Conservation (phyloP, 37 sponge, comb jelly and placozoan species). For the Hexactinellida sp. region DNA sequence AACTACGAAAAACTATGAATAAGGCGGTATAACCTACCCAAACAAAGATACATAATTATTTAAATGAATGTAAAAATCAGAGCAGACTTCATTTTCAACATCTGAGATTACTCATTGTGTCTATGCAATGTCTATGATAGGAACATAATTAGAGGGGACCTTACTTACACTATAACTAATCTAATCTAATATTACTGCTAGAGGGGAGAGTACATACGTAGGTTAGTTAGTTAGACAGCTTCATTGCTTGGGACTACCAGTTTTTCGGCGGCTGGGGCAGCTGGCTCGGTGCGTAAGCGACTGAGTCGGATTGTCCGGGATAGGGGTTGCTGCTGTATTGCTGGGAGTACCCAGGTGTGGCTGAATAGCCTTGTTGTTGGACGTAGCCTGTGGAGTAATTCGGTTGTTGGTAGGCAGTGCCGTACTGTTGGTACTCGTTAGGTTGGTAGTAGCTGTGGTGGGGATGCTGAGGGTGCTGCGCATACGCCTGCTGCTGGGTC, state of each 20-base stretch:
- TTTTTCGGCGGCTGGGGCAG: neutral
- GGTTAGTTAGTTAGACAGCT: neutral
- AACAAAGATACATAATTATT: too few relatives aligned
- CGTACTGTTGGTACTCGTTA: neutral
- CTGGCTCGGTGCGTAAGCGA: neutral
- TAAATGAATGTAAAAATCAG: too few relatives aligned
- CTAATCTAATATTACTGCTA: neutral
- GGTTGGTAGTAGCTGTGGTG: neutral
- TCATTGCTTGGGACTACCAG: neutral
- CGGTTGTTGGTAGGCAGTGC: neutral
- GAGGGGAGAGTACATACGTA: neutral
- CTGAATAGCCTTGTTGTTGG: neutral
- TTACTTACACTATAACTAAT: neutral
- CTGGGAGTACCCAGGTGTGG: neutral
- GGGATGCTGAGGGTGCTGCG: too few relatives aligned
- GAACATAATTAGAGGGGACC: neutral
- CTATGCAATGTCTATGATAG: neutral
- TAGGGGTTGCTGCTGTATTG: neutral
- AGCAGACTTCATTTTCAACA: neutral
- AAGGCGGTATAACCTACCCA: too few relatives aligned
- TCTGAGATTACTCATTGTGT: neutral
- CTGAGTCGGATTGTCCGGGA: neutral
- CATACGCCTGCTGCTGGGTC: neutral
- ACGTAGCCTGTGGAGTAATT: neutral
- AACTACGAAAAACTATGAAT: too few relatives aligned